Evolutionary conservation across 2,797 vertebrate species (phyloP).

Genomic region (Ctenosaura bakeri): DNA sequence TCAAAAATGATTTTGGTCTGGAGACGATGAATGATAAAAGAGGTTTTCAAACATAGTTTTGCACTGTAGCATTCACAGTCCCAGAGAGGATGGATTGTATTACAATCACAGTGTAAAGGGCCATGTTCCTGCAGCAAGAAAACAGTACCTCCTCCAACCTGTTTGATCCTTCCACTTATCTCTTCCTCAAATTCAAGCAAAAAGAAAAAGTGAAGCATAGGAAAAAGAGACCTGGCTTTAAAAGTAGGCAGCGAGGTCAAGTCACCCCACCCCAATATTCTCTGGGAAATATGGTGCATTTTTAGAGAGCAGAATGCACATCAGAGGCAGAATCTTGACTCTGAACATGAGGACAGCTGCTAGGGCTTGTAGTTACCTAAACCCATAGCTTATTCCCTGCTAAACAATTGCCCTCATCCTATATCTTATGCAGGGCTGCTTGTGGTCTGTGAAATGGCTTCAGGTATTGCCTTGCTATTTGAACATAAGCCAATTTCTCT

Average conservation of each 20-base stretch:
- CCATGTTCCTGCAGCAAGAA: constrained; percentile 77
- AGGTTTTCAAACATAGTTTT: constrained; percentile 87
- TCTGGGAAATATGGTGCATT: constrained; percentile 34
- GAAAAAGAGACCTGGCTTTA: background rate
- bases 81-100: constrained; percentile 85
- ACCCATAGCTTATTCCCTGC: background rate
- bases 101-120: constrained; percentile 83
- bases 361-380: background rate
- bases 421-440: background rate
- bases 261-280: background rate
- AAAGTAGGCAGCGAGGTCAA: constrained; percentile 1
- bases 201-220: constrained; percentile 61
- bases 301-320: background rate
- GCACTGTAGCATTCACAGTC: constrained; percentile 82
- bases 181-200: constrained; percentile 56
- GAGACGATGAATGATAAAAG: constrained; percentile 90
- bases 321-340: background rate
- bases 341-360: background rate
- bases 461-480: background rate
- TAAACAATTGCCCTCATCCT: background rate
- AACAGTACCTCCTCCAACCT: constrained; percentile 80
- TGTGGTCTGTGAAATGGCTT: background rate
- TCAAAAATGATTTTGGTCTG: constrained; percentile 90
- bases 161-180: constrained; percentile 78
- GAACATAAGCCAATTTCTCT: background rate